Base-by-base conservation (phyloP, 64 coral and sea anemone genomes). In the Hydrozoanthus tunicans region DNA sequence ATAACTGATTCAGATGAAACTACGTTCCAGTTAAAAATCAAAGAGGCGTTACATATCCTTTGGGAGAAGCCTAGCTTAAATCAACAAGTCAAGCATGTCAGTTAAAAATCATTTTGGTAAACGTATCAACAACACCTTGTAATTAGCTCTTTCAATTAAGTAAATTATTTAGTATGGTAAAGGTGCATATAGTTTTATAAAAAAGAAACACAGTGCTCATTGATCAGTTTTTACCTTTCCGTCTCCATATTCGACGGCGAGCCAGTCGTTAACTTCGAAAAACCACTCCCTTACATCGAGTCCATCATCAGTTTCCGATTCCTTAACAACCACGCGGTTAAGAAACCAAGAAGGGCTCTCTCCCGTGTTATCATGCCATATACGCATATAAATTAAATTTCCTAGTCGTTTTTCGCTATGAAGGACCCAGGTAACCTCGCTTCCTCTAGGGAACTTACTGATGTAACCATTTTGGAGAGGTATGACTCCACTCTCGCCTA, bases 311-410 rank as follows among this genome's bases (percentile, higher is more conserved):
- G 84, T 82, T 61, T 97, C 89, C 20, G 91, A 15, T 20, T 91
- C 92, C 53, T 93, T 82, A 59, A 97, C 77, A 53, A 86, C 89
- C 68, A 97, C 89, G 8, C 92, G 89, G 26, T 82, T 89, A 2
- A 97, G 77, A 65, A 94, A 97, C 95, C 95, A 97, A 8, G 91
- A 90, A 56, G 95, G 92, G 4, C 69, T 82, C 15, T 89, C 69
- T 6, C 95, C 95, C 6, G 83, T 60, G 69, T 97, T 97, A 60
- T 97, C 89, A 51, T 97, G 95, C 95, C 95, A 97, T 56, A 97
- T 53, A 61, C 91, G 95, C 55, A 97, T 89, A 56, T 75, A 75
- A 24, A 88, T 25, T 25, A 88, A 9, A 70, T 73, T 88, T 58
- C 84, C 84, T 5, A 88, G 56, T 12, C 23, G 1, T 9, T 74